phyloP scores from a whole-genome alignment of 2,888 invertebrate genomes.

The Polymixis lichenea region DNA sequence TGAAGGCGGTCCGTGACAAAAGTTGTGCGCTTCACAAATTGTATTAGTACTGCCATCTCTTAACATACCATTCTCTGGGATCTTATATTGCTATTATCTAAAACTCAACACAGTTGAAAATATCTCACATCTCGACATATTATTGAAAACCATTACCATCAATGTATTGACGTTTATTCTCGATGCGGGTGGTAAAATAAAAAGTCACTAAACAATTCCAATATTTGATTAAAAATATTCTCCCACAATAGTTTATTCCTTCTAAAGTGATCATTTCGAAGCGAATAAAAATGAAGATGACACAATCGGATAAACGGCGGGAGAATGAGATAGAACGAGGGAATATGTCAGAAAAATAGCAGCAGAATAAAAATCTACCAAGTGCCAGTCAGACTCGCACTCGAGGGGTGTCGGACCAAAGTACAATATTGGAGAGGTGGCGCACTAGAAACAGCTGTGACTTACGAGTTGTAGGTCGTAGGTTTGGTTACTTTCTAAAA shows the following conservation, averaged over 20 bases:
- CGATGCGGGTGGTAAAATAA: neutral
- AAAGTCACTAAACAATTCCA: neutral
- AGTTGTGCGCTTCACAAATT: too few species aligned
- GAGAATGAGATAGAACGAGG: neutral
- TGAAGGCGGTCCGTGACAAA: too few species aligned
- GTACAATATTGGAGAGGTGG: neutral
- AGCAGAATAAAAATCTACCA: neutral
- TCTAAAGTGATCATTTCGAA: slow-evolving; percentile 12
- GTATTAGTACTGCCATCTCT: too few species aligned
- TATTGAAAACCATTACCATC: neutral
- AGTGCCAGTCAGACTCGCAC: neutral
- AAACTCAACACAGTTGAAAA: too few species aligned
- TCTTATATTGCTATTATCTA: too few species aligned
- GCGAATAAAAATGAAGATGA: slow-evolving; percentile 42
- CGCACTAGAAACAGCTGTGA: too few species aligned
- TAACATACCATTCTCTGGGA: too few species aligned
- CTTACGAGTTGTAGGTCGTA: too few species aligned
- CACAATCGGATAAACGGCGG: neutral
- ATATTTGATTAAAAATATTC: slow-evolving; percentile 20
- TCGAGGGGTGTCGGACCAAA: neutral
- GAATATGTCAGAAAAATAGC: slow-evolving; percentile 6
- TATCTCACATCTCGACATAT: too few species aligned
- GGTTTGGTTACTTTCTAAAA: too few species aligned
- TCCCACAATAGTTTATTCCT: neutral
- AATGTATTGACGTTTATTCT: neutral